A percentile compares a stretch with the other conserved stretches of the same genome.
Conservation (phyloP, 2,797 vertebrate genomes). For the Siniperca obscura region DNA sequence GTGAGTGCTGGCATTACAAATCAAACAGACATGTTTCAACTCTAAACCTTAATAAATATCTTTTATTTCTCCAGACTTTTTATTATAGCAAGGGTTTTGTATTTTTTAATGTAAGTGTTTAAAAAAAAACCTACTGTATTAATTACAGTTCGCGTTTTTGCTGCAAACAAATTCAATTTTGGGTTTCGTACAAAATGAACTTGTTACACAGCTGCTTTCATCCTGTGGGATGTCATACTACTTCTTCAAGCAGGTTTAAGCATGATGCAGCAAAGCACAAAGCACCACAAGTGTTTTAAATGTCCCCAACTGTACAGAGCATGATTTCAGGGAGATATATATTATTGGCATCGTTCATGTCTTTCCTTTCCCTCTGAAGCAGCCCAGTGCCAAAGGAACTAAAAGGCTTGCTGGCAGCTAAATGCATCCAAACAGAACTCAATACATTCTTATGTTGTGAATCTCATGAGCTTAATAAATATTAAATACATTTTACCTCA, state of each 20-base stretch:
- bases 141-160: not conserved
- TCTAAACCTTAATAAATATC: conserved; percentile 10
- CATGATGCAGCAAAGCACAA: conserved; percentile 56
- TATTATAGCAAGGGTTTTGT: not conserved
- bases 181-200: conserved; percentile 22
- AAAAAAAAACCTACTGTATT: not conserved
- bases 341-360: conserved; percentile 66
- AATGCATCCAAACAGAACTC: conserved; percentile 73
- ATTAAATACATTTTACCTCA: conserved; percentile 69
- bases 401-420: conserved; percentile 79
- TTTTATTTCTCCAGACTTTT: not conserved
- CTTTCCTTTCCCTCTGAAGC: conserved; percentile 63
- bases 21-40: conserved; percentile 8
- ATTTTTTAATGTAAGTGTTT: not conserved
- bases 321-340: conserved; percentile 72
- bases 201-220: conserved; percentile 27
- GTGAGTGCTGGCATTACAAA: conserved; percentile 2
- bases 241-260: conserved; percentile 41
- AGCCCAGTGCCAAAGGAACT: conserved; percentile 67
- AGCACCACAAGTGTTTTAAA: conserved; percentile 55
- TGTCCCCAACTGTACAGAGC: conserved; percentile 55
- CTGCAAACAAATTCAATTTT: conserved; percentile 17
- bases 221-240: conserved; percentile 21
- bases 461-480: conserved; percentile 67
- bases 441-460: conserved; percentile 66